Conservation (phyloP, 2,113 vertebrate species). For the Dipodomys ordii region DNA sequence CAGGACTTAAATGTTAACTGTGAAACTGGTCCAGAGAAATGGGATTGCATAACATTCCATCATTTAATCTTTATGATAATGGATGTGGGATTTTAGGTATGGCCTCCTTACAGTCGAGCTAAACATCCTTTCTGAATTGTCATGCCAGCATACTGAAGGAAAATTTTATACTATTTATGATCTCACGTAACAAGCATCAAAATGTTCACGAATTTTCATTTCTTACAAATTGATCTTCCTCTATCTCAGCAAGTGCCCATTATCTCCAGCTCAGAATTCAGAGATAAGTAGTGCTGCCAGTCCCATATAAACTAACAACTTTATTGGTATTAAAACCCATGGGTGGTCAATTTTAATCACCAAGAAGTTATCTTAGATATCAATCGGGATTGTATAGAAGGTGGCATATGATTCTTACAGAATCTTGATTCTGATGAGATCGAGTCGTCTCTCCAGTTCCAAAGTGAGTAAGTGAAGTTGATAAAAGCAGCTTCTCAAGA, state of each 20-base stretch:
- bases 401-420: not conserved
- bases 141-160: conserved; percentile 20
- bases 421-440: not conserved
- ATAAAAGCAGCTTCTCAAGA: no score
- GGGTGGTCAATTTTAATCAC: not conserved
- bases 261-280: conserved; percentile 13
- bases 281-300: not conserved
- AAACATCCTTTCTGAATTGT: not conserved
- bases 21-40: conserved; percentile 61
- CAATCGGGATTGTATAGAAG: not conserved
- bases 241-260: not conserved
- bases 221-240: not conserved
- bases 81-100: not conserved
- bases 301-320: not conserved
- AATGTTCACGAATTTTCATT: conserved; percentile 20
- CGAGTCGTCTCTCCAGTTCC: no score
- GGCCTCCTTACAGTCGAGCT: not conserved
- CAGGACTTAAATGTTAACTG: conserved; percentile 49
- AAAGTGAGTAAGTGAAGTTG: no score
- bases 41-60: not conserved
- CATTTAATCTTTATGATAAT: conserved; percentile 5
- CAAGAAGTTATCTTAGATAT: not conserved
- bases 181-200: conserved; percentile 43
- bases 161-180: not conserved
- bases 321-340: conserved; percentile 17